Evolutionary conservation across 2,888 invertebrate species (phyloP).

Genomic region (Machimus atricapillus): DNA sequence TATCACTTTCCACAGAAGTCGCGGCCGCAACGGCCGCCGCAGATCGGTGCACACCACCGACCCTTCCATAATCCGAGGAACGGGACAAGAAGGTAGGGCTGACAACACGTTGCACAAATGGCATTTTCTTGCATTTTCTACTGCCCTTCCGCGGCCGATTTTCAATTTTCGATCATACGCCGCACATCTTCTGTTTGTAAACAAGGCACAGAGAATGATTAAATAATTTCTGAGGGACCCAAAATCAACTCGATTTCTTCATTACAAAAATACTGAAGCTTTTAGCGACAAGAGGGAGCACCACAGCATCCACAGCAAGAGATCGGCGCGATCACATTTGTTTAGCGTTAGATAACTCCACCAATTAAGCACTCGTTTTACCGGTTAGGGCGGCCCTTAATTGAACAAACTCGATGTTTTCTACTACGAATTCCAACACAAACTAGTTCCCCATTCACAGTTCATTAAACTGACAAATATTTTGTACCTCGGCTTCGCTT

Average conservation of each 20-base stretch:
- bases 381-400: background rate
- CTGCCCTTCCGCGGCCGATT: background rate
- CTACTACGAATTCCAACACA: conserved; percentile 18
- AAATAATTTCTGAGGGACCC: background rate
- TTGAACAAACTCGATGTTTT: background rate
- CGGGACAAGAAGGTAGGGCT: conserved; percentile 79
- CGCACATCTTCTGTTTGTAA: background rate
- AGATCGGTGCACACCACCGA: background rate
- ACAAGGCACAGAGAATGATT: background rate
- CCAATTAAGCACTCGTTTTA: background rate
- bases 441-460: background rate
- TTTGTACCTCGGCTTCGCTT: background rate
- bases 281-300: background rate
- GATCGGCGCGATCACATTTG: background rate
- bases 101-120: conserved; percentile 84
- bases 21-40: conserved; percentile 42
- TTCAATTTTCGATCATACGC: background rate
- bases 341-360: background rate
- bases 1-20: conserved; percentile 42
- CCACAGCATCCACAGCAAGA: background rate
- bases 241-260: background rate
- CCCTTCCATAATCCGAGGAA: conserved; percentile 40
- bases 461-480: conserved; percentile 7
- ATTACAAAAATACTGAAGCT: background rate
- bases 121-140: conserved; percentile 69